Percentiles rank a stretch among this genome's conserved stretches.
Evolutionary conservation across 2,797 vertebrate species (phyloP).

Genomic region (Remorina albescens): DNA sequence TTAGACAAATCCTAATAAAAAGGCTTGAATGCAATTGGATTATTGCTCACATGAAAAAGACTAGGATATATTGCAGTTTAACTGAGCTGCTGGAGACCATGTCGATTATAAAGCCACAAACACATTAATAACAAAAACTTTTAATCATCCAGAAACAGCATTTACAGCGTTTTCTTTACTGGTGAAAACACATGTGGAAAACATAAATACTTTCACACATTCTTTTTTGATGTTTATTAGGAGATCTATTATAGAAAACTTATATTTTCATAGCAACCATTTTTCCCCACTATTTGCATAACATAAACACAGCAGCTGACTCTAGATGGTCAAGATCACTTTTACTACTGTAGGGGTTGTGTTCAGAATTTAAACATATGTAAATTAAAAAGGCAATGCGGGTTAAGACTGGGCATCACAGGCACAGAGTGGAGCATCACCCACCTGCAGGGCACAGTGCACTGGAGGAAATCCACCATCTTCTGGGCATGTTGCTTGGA

Average conservation of each 20-base stretch:
- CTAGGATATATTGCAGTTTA: background rate
- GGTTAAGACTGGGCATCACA: background rate
- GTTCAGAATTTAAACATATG: background rate
- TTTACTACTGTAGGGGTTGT: slow-evolving; percentile 13
- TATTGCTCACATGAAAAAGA: background rate
- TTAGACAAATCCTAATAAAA: background rate
- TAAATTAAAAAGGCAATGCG: background rate
- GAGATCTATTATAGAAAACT: background rate
- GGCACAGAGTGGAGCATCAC: background rate
- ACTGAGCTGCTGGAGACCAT: slow-evolving; percentile 6
- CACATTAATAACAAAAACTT: no score
- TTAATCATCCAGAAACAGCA: background rate
- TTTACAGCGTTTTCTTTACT: background rate
- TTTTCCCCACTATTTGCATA: background rate
- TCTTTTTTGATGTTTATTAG: background rate
- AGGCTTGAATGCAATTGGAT: background rate
- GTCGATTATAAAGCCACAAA: no score
- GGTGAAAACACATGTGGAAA: background rate
- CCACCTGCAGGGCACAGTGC: slow-evolving; percentile 94
- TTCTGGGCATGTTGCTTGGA: slow-evolving; percentile 97
- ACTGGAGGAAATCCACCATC: slow-evolving; percentile 98
- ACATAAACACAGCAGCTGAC: background rate
- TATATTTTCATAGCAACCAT: background rate
- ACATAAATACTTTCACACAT: background rate
- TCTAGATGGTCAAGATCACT: background rate